phyloP scores from a whole-genome alignment of 2,888 invertebrate species.

The Cheilosia urbana region DNA sequence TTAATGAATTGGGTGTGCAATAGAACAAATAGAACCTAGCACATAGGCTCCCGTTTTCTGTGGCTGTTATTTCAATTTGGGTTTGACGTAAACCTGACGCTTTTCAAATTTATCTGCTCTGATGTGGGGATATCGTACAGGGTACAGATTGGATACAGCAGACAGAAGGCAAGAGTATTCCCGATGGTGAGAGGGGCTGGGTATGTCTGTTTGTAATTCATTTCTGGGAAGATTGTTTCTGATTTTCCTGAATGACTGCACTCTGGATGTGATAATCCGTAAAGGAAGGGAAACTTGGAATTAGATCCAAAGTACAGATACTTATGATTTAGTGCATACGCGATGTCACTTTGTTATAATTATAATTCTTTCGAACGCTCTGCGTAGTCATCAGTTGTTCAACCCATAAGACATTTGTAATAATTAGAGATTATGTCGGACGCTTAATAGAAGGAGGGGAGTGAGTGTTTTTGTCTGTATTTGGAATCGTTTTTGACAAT shows the following conservation, averaged over 20 bases:
- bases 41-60: neutral
- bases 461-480: too few relatives aligned
- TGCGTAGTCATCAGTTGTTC: neutral
- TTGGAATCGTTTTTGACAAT: too few relatives aligned
- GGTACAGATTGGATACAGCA: neutral
- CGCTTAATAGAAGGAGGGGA: neutral
- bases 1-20: slow-evolving; percentile 23
- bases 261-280: neutral
- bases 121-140: slow-evolving; percentile 16
- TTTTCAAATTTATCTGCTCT: slow-evolving; percentile 39
- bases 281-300: neutral
- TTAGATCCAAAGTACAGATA: slow-evolving; percentile 5
- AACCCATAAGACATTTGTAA: slow-evolving; percentile 3
- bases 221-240: neutral
- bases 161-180: neutral
- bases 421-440: slow-evolving; percentile 12
- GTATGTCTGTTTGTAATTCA: slow-evolving; percentile 14
- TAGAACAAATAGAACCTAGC: neutral
- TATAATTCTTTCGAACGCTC: slow-evolving; percentile 3
- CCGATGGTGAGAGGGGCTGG: neutral
- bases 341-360: slow-evolving; percentile 5
- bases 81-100: slow-evolving; percentile 42
- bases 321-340: slow-evolving; percentile 33
- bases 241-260: neutral
- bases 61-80: slow-evolving; percentile 19